Base-by-base conservation (phyloP, 1,140 invertebrate genomes). In the Linepithema humile region DNA sequence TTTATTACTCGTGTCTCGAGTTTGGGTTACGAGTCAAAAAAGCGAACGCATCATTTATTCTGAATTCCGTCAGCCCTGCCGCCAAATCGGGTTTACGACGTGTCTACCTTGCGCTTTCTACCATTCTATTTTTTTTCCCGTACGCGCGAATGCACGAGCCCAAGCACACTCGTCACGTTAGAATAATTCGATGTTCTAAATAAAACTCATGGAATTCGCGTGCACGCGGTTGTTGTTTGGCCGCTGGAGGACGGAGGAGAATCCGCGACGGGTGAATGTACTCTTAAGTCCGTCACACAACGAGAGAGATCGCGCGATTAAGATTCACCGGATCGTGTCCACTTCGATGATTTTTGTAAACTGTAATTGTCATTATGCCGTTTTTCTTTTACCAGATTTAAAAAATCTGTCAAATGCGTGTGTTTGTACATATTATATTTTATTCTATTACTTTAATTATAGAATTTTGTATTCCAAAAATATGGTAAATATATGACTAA, bases 171-270 rank as follows among this genome's bases (percentile, higher is more conserved):
- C 62, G 48, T 45, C 45, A 69, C 65, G 83, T 85, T 88, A 84
- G 87, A 89, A 89, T 86, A 75, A 89, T 87, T 88, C 80, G 78
- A 84, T 78, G 85, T 87, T 89, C 86, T 88, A 89, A 90, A 89
- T 89, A 88, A 90, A 89, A 90, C 83, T 82, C 80, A 48, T 78
- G 83, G 80, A 89, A 89, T 87, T 88, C 50, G 70, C 70, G 80
- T 85, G 83, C 67, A 59, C 67, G 69, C 69, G 43, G 87, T 86
- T 72, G 85, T 87, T 87, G 84, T 83, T 83, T 45, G 85, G 73
- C 32, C 72, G 35, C 60, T 70, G 74, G 87, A 80, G 84, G 80
- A 88, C 74, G 87, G 78, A 70, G 84, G 59, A 85, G 83, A 85
- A 89, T 82, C 62, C 53, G 57, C 77, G 77, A 86, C 78, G 85